Base-by-base conservation (phyloP, 2,797 vertebrate genomes). In the Australoheros facetus region DNA sequence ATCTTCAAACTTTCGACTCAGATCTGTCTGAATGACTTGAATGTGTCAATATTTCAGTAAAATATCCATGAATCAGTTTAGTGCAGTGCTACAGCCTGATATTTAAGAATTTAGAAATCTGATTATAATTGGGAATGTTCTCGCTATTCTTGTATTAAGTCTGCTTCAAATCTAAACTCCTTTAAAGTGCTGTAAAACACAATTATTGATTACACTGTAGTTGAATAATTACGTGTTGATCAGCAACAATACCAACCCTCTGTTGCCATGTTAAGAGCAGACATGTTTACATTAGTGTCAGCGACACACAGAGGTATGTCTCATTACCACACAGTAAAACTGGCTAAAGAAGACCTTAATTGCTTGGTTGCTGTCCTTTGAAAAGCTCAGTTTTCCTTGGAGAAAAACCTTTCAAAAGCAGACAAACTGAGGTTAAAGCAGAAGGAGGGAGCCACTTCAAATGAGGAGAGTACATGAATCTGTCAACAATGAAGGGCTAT, bases 401-500 rank as follows among this genome's bases (percentile, higher is more conserved):
- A 66, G 88, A 85, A 89, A 82, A 84, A 87, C 21, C 77, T 86
- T 88, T 82, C 81, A 71, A 87, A 92, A 86, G 82, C 82, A 79
- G 87, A 92, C 81, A 81, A 91, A 83, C 73, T 21, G 75, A 84
- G 80, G 87, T 89, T 2, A 62, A 80, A 82, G 85, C 83, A 87
- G 81, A 87, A 87, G 89, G 87, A 88, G 81, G 86, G 87, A 90
- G 89, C 91, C 92, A 94, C 94, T 94, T 95, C 93, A 96, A 94
- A 95, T 86, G 58, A 82, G 66, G 56, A 86, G 85, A 64, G 82
- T 69, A 85, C 91, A 93, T 94, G 90, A 93, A 94, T 94, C 93
- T 95, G 95, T 95, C 94, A 95, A 88, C 93, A 85, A 78, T 89
- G 93, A 94, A 88, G 91, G 93, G 89, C 89, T 84, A 95, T 94